These are phyloP conservation scores for Hoplodrina ambigua DNA, from an alignment of 2,888 invertebrate genomes.

Conservation along the genomic window DNA sequence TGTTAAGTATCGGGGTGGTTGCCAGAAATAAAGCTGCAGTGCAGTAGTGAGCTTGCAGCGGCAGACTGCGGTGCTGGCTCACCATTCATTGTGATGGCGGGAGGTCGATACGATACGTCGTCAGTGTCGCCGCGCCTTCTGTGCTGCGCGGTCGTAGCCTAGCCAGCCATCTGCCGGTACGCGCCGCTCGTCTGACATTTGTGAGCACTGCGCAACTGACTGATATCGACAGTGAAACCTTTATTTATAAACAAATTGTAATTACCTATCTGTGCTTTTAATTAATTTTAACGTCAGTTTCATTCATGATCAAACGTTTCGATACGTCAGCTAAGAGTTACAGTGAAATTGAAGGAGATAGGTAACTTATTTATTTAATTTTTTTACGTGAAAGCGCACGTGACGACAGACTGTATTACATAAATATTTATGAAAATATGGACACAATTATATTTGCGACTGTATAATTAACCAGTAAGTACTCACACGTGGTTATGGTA, in stretches of 20 bases:
- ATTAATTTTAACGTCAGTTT: slow-evolving; percentile 64
- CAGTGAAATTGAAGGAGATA: slow-evolving; percentile 68
- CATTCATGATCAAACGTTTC: slow-evolving; percentile 60
- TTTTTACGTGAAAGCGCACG: slow-evolving; percentile 73
- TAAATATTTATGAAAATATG: slow-evolving; percentile 67
- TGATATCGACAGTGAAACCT: slow-evolving; percentile 72
- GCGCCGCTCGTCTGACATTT: slow-evolving; percentile 56
- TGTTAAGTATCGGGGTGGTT: slow-evolving; percentile 78
- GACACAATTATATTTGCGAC: slow-evolving; percentile 39
- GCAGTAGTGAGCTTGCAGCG: slow-evolving; percentile 88
- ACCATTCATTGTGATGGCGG: slow-evolving; percentile 83
- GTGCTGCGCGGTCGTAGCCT: slow-evolving; percentile 74
- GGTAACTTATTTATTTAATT: slow-evolving; percentile 64
- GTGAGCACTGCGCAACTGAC: slow-evolving; percentile 70
- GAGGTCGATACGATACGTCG: slow-evolving; percentile 79
- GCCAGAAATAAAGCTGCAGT: slow-evolving; percentile 90
- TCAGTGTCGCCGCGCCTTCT: slow-evolving; percentile 84
- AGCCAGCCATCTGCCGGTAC: slow-evolving; percentile 22
- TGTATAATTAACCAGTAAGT: slow-evolving; percentile 55
- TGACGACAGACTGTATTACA: slow-evolving; percentile 68
- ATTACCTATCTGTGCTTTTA: slow-evolving; percentile 64
- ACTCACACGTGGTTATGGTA: slow-evolving; percentile 27
- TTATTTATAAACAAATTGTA: slow-evolving; percentile 83
- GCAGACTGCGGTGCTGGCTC: slow-evolving; percentile 81
- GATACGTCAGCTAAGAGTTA: slow-evolving; percentile 47